phyloP scores from a whole-genome alignment of 2,797 vertebrate genomes.

The Champsocephalus gunnari region DNA sequence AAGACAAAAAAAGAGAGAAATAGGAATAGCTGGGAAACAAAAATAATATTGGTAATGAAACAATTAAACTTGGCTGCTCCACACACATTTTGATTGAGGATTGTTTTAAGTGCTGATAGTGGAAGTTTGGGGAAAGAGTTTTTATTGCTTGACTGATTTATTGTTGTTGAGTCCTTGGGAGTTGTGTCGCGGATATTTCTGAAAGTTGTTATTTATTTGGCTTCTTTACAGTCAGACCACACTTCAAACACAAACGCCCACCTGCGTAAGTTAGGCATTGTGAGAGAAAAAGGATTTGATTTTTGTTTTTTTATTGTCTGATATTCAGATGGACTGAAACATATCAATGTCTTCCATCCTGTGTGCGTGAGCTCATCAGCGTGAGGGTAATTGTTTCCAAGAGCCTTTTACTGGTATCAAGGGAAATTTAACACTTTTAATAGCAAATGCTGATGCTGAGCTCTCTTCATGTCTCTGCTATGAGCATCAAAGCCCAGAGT shows the following conservation, averaged over 20 bases:
- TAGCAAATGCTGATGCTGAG: conserved; percentile 62
- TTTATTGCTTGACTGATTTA: conserved; percentile 45
- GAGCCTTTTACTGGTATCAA: conserved; percentile 52
- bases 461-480: conserved; percentile 43
- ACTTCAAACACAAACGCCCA: conserved; percentile 60
- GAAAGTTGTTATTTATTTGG: conserved; percentile 58
- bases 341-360: conserved; percentile 39
- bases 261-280: conserved; percentile 42
- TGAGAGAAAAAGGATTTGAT: conserved; percentile 5
- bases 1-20: conserved; percentile 46
- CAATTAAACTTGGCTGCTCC: conserved; percentile 56
- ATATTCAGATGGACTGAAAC: conserved; percentile 33
- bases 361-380: conserved; percentile 38
- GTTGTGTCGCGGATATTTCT: conserved; percentile 60
- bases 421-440: conserved; percentile 71
- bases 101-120: conserved; percentile 51
- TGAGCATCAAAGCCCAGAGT: conserved; percentile 56
- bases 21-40: conserved; percentile 46
- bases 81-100: conserved; percentile 43
- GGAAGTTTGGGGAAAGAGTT: conserved; percentile 46
- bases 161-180: conserved; percentile 29
- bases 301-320: conserved; percentile 42
- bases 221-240: conserved; percentile 43
- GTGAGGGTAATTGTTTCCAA: conserved; percentile 63
- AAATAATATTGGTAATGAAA: conserved; percentile 48